Conservation (phyloP, 2,113 vertebrate genomes). For the Dasyurus viverrinus region DNA sequence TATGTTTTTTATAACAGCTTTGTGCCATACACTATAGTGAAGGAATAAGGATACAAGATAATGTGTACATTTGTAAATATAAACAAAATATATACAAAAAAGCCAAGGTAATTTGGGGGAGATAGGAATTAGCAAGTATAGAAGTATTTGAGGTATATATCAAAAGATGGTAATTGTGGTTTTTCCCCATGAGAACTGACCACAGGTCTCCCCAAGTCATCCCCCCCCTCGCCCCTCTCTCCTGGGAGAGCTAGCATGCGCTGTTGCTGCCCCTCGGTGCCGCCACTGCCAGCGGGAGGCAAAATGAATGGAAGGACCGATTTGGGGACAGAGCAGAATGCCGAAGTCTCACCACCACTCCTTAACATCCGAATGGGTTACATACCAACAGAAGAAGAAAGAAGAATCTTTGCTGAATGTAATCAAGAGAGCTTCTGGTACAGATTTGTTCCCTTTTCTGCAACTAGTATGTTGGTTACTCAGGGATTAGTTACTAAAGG, state of each 20-base stretch:
- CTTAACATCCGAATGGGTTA: too few species aligned
- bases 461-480: constrained; percentile 88
- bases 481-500: constrained; percentile 91
- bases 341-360: too few species aligned
- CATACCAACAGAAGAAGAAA: too few species aligned
- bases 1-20: neutral
- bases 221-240: too few species aligned
- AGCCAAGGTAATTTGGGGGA: neutral
- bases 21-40: neutral
- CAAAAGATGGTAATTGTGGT: neutral
- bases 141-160: neutral
- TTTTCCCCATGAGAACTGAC: neutral
- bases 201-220: neutral
- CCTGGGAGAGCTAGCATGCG: too few species aligned
- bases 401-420: neutral
- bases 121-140: neutral
- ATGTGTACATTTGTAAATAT: neutral
- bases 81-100: neutral
- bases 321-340: too few species aligned
- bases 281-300: too few species aligned
- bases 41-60: neutral
- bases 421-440: constrained; percentile 10
- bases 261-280: too few species aligned
- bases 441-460: constrained; percentile 92
- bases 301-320: too few species aligned